Conservation (phyloP, 1,140 invertebrate species). For the Carposina sasakii region DNA sequence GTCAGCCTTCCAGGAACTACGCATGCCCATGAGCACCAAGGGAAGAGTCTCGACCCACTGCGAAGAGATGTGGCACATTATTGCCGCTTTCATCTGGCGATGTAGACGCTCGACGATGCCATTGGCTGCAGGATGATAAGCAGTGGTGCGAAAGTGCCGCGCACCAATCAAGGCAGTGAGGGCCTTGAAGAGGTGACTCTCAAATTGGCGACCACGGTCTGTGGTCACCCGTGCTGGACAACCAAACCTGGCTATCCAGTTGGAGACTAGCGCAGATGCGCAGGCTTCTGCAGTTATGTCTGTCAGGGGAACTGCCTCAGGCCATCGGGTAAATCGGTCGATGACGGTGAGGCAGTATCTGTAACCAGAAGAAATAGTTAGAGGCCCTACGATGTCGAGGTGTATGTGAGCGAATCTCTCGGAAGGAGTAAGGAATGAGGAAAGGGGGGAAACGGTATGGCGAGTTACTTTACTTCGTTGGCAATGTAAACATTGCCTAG, state of each 20-base stretch:
- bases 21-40: constrained; percentile 20
- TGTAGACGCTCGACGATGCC: constrained; percentile 53
- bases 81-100: constrained; percentile 50
- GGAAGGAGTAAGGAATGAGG: constrained; percentile 1
- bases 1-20: constrained; percentile 24
- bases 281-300: constrained; percentile 47
- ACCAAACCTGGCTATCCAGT: constrained; percentile 54
- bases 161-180: constrained; percentile 11
- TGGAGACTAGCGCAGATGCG: constrained; percentile 31
- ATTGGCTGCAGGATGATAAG: constrained; percentile 56
- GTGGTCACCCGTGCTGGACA: constrained; percentile 35
- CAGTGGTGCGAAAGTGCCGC: constrained; percentile 37
- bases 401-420: constrained; percentile 4
- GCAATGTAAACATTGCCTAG: constrained; percentile 25
- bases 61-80: constrained; percentile 22
- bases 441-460: constrained; percentile 16
- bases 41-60: constrained; percentile 20
- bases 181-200: constrained; percentile 18
- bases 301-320: constrained; percentile 1
- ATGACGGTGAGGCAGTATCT: constrained; percentile 3
- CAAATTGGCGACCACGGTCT: constrained; percentile 49
- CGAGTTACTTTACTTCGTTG: constrained; percentile 33
- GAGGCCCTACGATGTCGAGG: constrained; percentile 5
- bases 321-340: background rate
- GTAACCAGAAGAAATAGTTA: background rate